These are phyloP conservation scores for Drosophila sulfurigaster DNA, from an alignment of 1,140 invertebrate genomes.

Conservation along the genomic window DNA sequence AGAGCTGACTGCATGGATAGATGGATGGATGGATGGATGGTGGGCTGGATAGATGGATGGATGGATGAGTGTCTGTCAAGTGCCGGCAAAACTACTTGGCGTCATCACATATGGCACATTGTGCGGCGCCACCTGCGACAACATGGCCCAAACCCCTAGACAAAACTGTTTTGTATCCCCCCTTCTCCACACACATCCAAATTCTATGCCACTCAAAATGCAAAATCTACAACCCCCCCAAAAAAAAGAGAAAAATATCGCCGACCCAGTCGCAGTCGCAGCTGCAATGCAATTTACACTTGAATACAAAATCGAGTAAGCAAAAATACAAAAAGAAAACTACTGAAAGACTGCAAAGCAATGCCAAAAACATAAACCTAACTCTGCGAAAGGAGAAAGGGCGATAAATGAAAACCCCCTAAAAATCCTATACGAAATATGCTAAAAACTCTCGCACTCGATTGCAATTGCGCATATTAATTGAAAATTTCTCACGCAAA, in stretches of 20 bases:
- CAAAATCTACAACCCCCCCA: constrained; percentile 51
- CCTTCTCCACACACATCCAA: background rate
- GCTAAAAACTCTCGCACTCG: constrained; percentile 56
- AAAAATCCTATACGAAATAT: constrained; percentile 70
- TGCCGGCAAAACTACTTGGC: constrained; percentile 58
- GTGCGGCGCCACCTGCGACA: constrained; percentile 62
- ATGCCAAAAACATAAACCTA: constrained; percentile 57
- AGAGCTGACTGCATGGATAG: constrained; percentile 31
- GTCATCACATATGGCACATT: constrained; percentile 52
- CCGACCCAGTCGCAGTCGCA: constrained; percentile 47
- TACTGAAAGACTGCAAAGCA: constrained; percentile 15
- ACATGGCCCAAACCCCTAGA: constrained; percentile 42
- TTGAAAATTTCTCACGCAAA: constrained; percentile 76
- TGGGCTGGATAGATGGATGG: constrained; percentile 10
- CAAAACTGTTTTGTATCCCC: constrained; percentile 42
- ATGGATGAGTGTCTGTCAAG: constrained; percentile 52
- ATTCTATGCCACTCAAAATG: constrained; percentile 63
- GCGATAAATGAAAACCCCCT: background rate
- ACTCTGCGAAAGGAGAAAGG: constrained; percentile 13
- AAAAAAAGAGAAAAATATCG: constrained; percentile 18
- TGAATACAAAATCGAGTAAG: constrained; percentile 67
- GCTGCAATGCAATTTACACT: constrained; percentile 78
- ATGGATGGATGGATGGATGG: constrained; percentile 11
- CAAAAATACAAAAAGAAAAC: constrained; percentile 17
- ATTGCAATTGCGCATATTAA: constrained; percentile 76